These are phyloP conservation scores for Osmoderma eremita DNA, from an alignment of 2,888 invertebrate genomes.

Conservation along the genomic window DNA sequence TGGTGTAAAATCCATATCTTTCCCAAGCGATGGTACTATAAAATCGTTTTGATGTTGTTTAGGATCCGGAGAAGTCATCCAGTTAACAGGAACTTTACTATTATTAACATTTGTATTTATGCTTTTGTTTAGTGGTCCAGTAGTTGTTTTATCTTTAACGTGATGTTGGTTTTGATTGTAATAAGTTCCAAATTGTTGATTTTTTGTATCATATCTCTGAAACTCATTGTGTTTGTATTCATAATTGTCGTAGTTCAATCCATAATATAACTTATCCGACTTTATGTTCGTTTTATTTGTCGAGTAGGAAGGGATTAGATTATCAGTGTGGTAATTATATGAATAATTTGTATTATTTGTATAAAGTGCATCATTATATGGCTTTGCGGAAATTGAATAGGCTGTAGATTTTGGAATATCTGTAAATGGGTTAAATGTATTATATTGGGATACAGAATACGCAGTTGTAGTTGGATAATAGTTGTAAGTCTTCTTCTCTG, in stretches of 20 bases:
- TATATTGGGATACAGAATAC: conserved; percentile 48
- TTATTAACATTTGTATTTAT: conserved; percentile 27
- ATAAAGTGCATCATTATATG: conserved; percentile 56
- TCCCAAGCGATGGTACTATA: conserved; percentile 62
- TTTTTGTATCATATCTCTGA: conserved; percentile 31
- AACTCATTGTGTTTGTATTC: conserved; percentile 51
- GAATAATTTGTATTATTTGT: conserved; percentile 57
- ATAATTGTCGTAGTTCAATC: conserved; percentile 57
- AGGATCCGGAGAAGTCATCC: conserved; percentile 71
- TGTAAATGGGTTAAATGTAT: conserved; percentile 57
- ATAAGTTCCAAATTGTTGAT: conserved; percentile 36
- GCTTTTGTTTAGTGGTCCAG: conserved; percentile 5
- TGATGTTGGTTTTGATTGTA: conserved; percentile 30
- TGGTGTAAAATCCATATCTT: conserved; percentile 51
- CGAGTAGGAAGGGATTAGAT: conserved; percentile 52
- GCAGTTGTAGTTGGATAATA: conserved; percentile 32
- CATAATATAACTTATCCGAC: conserved; percentile 52
- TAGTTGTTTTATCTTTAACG: conserved; percentile 15
- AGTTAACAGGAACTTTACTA: conserved; percentile 67
- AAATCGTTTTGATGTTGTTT: conserved; percentile 61
- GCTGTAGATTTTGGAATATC: conserved; percentile 51
- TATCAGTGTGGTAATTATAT: conserved; percentile 53
- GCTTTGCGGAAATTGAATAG: conserved; percentile 26
- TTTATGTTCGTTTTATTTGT: conserved; percentile 46
- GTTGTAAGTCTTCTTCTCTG: conserved; percentile 29